Percentiles rank a stretch among this genome's conserved stretches.
Evolutionary conservation across 2,888 invertebrate species (phyloP).

Genomic region (Liposcelis brunnea): DNA sequence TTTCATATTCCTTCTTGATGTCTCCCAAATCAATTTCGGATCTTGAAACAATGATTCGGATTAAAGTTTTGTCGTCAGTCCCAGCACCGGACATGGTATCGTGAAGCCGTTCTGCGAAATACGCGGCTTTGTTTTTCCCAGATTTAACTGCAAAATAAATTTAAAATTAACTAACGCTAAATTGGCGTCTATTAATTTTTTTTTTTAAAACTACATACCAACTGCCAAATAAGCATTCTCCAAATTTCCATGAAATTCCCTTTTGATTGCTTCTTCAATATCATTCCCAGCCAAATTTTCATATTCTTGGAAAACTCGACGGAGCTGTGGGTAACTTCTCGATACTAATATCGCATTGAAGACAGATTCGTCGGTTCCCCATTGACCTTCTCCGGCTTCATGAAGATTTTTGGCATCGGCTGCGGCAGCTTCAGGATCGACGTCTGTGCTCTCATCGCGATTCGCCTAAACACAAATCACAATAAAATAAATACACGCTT

Average conservation of each 20-base stretch:
- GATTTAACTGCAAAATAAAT: conserved; percentile 21
- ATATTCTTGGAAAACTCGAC: conserved; percentile 29
- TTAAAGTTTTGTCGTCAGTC: conserved; percentile 32
- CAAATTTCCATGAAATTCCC: conserved; percentile 28
- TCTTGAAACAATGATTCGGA: conserved; percentile 32
- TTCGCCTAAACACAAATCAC: conserved; percentile 24
- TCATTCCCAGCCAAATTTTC: conserved; percentile 25
- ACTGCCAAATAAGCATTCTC: conserved; percentile 28
- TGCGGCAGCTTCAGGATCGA: conserved; percentile 29
- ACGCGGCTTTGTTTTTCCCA: conserved; percentile 28
- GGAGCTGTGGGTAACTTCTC: conserved; percentile 31
- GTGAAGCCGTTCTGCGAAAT: conserved; percentile 32
- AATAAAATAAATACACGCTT: not conserved
- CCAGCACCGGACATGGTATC: conserved; percentile 33
- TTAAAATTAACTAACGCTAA: too few species aligned
- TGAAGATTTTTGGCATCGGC: conserved; percentile 28
- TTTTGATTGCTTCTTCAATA: conserved; percentile 25
- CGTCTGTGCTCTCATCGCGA: conserved; percentile 29
- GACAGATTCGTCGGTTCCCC: conserved; percentile 30
- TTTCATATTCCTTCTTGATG: conserved; percentile 31
- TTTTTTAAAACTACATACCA: conserved; percentile 20
- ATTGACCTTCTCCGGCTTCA: conserved; percentile 24
- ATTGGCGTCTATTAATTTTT: not conserved
- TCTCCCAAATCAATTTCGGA: conserved; percentile 31
- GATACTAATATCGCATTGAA: conserved; percentile 30